Base-by-base conservation (phyloP, 2,113 vertebrate genomes). In the Eclectus roratus region DNA sequence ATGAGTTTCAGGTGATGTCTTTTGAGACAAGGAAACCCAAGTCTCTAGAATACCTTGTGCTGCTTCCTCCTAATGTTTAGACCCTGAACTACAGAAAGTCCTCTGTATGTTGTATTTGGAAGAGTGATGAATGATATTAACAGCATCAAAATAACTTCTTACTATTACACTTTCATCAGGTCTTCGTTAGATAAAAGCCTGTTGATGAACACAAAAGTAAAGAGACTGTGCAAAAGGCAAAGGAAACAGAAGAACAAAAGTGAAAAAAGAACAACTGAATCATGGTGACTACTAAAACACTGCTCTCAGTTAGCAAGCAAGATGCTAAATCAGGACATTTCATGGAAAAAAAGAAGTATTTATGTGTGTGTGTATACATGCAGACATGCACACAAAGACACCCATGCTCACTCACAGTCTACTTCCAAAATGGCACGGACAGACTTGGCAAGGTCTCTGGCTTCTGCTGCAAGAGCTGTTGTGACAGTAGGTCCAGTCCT, bases 391-490 rank as follows among this genome's bases (percentile, higher is more conserved):
- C 49, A 66, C 17, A 31, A 33, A 68, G 71, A 29, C 2, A 5
- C 44, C 65, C 33, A 46, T 5, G 20, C 39, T 80, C 41, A 99
- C 99, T 99, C 97, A 99, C 99, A 98, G 63, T 99, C 98, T 17
- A 97, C 97, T 94, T 99, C 98, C 90, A 99, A 92, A 78, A 98
- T 66, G 94, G 98, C 97, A 77, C 98, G 98, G 64, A 99, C 96
- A 31, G 98, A 98, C 92, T 98, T 97, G 20, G 97, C 95, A 27
- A 99, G 98, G 47, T 99, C 99, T 92, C 98, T 98, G 10, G 99
- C 99, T 94, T 99, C 99, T 81, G 98, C 96, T 3, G 97, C 98
- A 46, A 99, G 97, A 4, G 97, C 84, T 27, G 98, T 88, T 21
- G 98, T 97, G 12, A 97, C 95, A 88, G 96, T 97, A 3, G 97